Percentiles rank a stretch among this genome's conserved stretches.
Evolutionary conservation across 1,140 invertebrate genomes (phyloP).

Genomic region (Drosophila funebris): DNA sequence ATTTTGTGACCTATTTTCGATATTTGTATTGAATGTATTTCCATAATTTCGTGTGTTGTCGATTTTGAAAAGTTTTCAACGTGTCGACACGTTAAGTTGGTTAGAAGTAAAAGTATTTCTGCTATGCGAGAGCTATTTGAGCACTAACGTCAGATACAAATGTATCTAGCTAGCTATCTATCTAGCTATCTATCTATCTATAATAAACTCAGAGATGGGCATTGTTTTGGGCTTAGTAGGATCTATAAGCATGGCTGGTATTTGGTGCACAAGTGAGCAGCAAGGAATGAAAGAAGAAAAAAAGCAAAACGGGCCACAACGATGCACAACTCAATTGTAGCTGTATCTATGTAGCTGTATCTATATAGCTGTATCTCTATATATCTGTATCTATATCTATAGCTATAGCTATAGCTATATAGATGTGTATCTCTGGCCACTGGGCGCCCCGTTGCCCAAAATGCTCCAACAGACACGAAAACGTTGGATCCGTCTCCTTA

Average conservation of each 20-base stretch:
- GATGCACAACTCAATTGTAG: slow-evolving; percentile 35
- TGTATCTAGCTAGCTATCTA: neutral
- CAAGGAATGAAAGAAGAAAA: neutral
- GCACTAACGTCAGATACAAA: neutral
- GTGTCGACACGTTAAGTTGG: neutral
- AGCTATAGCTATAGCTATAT: slow-evolving; percentile 10
- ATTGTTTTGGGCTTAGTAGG: slow-evolving; percentile 2
- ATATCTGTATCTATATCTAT: slow-evolving; percentile 31
- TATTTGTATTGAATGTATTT: neutral
- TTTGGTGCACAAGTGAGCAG: slow-evolving; percentile 40
- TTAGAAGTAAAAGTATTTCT: neutral
- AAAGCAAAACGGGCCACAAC: slow-evolving; percentile 25
- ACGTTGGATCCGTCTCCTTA: slow-evolving; percentile 49
- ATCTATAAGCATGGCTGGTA: slow-evolving; percentile 36
- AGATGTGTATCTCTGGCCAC: slow-evolving; percentile 36
- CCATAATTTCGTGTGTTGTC: neutral
- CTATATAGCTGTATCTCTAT: slow-evolving; percentile 28
- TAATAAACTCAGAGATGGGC: slow-evolving; percentile 5
- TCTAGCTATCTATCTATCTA: neutral
- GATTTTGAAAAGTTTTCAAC: neutral
- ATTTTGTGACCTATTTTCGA: neutral
- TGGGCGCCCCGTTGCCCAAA: slow-evolving; percentile 44
- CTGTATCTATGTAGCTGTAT: slow-evolving; percentile 22
- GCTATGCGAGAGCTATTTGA: neutral
- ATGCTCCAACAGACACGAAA: slow-evolving; percentile 56